Percentiles rank a stretch among this genome's conserved stretches.
Conservation (phyloP, 2,888 invertebrate species). For the Agrenia bidenticulata region DNA sequence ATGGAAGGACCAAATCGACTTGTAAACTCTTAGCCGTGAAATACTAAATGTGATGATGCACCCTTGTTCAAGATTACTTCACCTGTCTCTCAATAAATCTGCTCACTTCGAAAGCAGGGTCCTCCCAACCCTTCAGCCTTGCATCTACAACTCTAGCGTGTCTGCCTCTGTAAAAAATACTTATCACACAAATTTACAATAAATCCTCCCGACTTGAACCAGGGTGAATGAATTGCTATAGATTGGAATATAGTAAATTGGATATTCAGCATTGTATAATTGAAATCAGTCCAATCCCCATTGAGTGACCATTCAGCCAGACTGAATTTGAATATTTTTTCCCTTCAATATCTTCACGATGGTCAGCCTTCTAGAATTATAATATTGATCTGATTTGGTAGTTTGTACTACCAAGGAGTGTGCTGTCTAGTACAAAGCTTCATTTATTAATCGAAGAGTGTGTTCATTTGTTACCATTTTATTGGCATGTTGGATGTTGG, state of each 20-base stretch:
- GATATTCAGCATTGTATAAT: no score
- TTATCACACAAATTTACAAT: constrained; percentile 8
- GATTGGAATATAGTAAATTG: no score
- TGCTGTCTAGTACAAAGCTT: not conserved
- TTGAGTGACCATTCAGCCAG: no score
- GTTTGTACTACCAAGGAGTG: no score
- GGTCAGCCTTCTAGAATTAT: no score
- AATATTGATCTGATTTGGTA: no score
- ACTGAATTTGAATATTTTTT: no score
- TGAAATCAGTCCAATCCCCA: no score
- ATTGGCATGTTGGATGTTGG: constrained; percentile 5
- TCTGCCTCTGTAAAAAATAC: constrained; percentile 13
- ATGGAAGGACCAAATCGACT: not conserved
- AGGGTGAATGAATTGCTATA: not conserved
- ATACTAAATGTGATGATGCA: constrained; percentile 6
- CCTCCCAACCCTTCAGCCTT: constrained; percentile 48
- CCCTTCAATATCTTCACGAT: no score
- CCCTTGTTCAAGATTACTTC: constrained; percentile 32
- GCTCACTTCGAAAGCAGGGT: constrained; percentile 43
- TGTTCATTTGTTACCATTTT: not conserved
- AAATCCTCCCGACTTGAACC: constrained; percentile 7
- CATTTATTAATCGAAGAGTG: not conserved
- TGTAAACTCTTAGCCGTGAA: not conserved
- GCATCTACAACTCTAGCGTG: no score
- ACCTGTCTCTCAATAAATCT: constrained; percentile 50